Conservation (phyloP, 1,140 invertebrate species). For the Vanessa tameamea region DNA sequence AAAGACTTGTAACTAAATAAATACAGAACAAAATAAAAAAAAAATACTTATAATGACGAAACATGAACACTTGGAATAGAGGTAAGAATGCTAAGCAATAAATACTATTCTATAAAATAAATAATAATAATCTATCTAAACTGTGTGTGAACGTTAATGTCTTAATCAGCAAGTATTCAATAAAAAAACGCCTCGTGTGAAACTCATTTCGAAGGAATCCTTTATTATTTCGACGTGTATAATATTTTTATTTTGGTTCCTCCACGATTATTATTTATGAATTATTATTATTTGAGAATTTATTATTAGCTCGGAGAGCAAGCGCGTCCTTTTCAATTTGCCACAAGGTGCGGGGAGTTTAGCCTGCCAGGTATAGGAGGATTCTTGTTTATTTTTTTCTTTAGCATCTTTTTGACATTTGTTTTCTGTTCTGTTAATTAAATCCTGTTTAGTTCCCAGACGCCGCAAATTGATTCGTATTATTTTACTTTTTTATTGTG, state of each 20-base stretch:
- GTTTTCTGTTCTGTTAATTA: conserved; percentile 68
- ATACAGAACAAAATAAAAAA: too few relatives aligned
- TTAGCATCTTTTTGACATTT: conserved; percentile 63
- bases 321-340: conserved; percentile 78
- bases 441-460: conserved; percentile 58
- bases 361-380: conserved; percentile 55
- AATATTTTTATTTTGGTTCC: conserved; percentile 76
- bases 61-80: too few relatives aligned
- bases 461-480: conserved; percentile 67
- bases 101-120: too few relatives aligned
- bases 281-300: conserved; percentile 80
- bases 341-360: conserved; percentile 62
- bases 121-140: too few relatives aligned
- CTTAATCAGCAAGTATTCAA: background rate
- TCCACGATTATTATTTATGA: conserved; percentile 79
- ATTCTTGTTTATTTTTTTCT: conserved; percentile 50
- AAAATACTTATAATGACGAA: too few relatives aligned
- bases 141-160: background rate
- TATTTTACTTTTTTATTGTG: conserved; percentile 55
- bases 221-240: conserved; percentile 79
- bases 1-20: too few relatives aligned
- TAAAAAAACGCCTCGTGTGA: conserved; percentile 57
- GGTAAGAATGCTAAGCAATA: too few relatives aligned
- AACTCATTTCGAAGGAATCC: conserved; percentile 58
- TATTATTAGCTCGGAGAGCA: conserved; percentile 74